phyloP scores from a whole-genome alignment of 2,888 invertebrate genomes.

The Drosophila koepferae region DNA sequence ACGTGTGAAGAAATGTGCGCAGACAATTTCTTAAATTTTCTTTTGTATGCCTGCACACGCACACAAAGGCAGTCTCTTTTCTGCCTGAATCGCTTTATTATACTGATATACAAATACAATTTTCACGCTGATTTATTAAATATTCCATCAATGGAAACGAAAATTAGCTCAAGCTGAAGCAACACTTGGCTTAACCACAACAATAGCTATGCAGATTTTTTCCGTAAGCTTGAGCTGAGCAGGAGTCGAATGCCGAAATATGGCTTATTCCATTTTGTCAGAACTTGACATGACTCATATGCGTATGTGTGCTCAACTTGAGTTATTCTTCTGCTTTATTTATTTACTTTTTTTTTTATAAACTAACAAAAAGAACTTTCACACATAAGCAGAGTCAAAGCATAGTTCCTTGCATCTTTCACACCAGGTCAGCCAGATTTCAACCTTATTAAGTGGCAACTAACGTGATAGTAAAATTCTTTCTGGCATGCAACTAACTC shows the following conservation, averaged over 20 bases:
- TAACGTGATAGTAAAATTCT: too few species aligned
- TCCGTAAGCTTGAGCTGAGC: not conserved
- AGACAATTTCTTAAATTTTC: slow-evolving; percentile 36
- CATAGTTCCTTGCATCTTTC: too few species aligned
- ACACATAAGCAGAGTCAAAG: not conserved
- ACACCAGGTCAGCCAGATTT: not conserved
- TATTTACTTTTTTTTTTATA: not conserved
- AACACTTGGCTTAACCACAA: slow-evolving; percentile 13
- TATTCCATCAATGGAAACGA: slow-evolving; percentile 29
- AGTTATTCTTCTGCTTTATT: not conserved
- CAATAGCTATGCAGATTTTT: slow-evolving; percentile 4
- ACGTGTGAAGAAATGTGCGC: slow-evolving; percentile 62
- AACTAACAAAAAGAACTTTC: not conserved
- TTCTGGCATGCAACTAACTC: not conserved
- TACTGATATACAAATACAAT: slow-evolving; percentile 59
- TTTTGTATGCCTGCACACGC: slow-evolving; percentile 1
- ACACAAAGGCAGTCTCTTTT: slow-evolving; percentile 57
- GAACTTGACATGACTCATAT: not conserved
- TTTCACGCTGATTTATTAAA: slow-evolving; percentile 68
- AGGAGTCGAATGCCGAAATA: not conserved
- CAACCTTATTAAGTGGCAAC: not conserved
- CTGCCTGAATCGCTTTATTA: slow-evolving; percentile 74
- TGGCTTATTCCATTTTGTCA: not conserved
- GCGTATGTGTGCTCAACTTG: not conserved
- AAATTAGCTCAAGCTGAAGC: slow-evolving; percentile 27